phyloP scores from a whole-genome alignment of 2,888 invertebrate genomes.

The Xanthostigma xanthostigma region DNA sequence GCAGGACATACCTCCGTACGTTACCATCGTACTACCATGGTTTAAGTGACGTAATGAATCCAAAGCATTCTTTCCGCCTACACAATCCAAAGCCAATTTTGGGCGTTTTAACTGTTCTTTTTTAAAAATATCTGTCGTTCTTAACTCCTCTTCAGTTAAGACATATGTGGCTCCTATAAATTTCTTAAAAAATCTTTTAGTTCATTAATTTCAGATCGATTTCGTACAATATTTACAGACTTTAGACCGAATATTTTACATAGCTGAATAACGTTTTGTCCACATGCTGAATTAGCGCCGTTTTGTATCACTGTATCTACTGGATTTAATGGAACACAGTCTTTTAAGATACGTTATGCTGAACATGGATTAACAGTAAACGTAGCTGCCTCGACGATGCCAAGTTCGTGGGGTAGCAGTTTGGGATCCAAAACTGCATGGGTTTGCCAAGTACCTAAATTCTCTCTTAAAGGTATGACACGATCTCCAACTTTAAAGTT shows the following conservation, averaged over 20 bases:
- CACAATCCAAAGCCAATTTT: slow-evolving; percentile 79
- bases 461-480: slow-evolving; percentile 62
- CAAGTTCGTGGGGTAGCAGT: slow-evolving; percentile 46
- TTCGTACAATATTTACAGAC: slow-evolving; percentile 74
- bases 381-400: slow-evolving; percentile 68
- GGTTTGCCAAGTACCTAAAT: slow-evolving; percentile 80
- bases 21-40: slow-evolving; percentile 65
- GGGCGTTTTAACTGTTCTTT: slow-evolving; percentile 45
- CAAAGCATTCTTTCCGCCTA: slow-evolving; percentile 80
- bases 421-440: slow-evolving; percentile 32
- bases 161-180: slow-evolving; percentile 76
- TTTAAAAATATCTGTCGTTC: slow-evolving; percentile 45
- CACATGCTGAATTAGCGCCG: slow-evolving; percentile 90
- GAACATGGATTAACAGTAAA: slow-evolving; percentile 90
- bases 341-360: slow-evolving; percentile 89
- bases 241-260: slow-evolving; percentile 62
- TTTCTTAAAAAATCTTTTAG: slow-evolving; percentile 46
- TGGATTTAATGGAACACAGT: slow-evolving; percentile 56
- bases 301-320: slow-evolving; percentile 93
- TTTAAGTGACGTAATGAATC: slow-evolving; percentile 64
- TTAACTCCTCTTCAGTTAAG: slow-evolving; percentile 67
- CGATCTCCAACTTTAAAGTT: slow-evolving; percentile 54
- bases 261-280: slow-evolving; percentile 85
- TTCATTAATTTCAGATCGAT: slow-evolving; percentile 52
- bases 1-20: slow-evolving; percentile 90